Conservation (phyloP, 2,113 vertebrate genomes). For the Crotalus tigris region DNA sequence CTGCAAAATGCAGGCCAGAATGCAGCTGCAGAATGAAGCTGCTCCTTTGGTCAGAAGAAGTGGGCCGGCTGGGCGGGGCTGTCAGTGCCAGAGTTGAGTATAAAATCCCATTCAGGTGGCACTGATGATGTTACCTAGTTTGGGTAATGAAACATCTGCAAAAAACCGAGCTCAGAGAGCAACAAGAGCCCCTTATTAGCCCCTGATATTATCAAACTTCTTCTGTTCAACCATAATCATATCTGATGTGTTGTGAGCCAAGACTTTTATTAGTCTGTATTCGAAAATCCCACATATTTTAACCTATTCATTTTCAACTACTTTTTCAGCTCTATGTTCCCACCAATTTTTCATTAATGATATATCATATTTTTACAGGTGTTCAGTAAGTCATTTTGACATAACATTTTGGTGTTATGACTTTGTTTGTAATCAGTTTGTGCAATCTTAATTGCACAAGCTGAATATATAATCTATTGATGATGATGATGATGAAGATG, state of each 20-base stretch:
- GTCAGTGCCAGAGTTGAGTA: too few species aligned
- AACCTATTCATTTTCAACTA: not conserved
- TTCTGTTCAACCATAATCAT: not conserved
- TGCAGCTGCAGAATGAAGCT: too few species aligned
- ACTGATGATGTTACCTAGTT: not conserved
- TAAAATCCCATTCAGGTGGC: not conserved
- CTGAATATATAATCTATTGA: not conserved
- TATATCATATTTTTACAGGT: not conserved
- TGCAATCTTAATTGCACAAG: not conserved
- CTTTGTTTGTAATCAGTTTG: not conserved
- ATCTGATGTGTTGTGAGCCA: not conserved
- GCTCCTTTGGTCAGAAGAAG: too few species aligned
- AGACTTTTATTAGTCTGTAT: not conserved
- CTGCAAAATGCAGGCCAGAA: too few species aligned
- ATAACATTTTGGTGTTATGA: not conserved
- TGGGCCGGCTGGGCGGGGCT: too few species aligned
- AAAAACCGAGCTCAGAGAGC: not conserved
- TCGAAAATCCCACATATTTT: not conserved
- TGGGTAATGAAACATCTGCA: not conserved
- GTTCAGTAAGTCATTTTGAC: not conserved
- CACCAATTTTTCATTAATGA: not conserved
- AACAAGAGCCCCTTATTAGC: not conserved
- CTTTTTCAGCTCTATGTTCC: not conserved
- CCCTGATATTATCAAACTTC: not conserved
- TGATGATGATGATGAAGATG: not conserved